These are phyloP conservation scores for Heliconius eleuchia DNA, from an alignment of 1,140 invertebrate genomes.

Conservation along the genomic window DNA sequence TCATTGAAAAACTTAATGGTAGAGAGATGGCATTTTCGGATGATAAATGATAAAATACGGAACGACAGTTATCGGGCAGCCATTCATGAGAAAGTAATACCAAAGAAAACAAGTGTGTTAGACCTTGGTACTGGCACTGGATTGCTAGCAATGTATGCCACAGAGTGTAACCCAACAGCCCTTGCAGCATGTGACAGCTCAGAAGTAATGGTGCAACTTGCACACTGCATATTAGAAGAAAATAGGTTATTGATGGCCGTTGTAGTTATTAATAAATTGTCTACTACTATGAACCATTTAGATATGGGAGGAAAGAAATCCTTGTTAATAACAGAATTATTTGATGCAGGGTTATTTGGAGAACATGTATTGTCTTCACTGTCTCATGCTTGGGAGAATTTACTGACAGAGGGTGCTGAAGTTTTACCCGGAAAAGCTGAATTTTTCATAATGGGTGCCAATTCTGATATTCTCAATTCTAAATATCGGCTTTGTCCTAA, in stretches of 20 bases:
- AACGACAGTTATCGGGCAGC: slow-evolving; percentile 86
- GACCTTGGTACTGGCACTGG: slow-evolving; percentile 90
- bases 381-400: slow-evolving; percentile 84
- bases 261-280: slow-evolving; percentile 58
- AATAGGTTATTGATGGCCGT: slow-evolving; percentile 47
- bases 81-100: slow-evolving; percentile 81
- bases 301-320: slow-evolving; percentile 84
- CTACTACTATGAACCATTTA: slow-evolving; percentile 70
- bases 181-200: slow-evolving; percentile 87
- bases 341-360: slow-evolving; percentile 90
- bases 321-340: slow-evolving; percentile 88
- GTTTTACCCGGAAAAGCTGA: slow-evolving; percentile 85
- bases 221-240: slow-evolving; percentile 58
- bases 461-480: slow-evolving; percentile 74
- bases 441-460: slow-evolving; percentile 84
- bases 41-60: slow-evolving; percentile 88
- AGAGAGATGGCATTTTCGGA: slow-evolving; percentile 90
- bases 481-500: slow-evolving; percentile 65
- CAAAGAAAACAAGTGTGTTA: slow-evolving; percentile 82
- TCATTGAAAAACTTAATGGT: slow-evolving; percentile 79
- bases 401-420: slow-evolving; percentile 79
- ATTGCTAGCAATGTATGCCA: slow-evolving; percentile 85
- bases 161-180: slow-evolving; percentile 79
- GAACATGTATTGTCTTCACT: slow-evolving; percentile 86
- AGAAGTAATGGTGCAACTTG: slow-evolving; percentile 81